Percentiles rank a stretch among this genome's conserved stretches.
phyloP scores from a whole-genome alignment of 2,113 vertebrate species.

The Macrotis lagotis region DNA sequence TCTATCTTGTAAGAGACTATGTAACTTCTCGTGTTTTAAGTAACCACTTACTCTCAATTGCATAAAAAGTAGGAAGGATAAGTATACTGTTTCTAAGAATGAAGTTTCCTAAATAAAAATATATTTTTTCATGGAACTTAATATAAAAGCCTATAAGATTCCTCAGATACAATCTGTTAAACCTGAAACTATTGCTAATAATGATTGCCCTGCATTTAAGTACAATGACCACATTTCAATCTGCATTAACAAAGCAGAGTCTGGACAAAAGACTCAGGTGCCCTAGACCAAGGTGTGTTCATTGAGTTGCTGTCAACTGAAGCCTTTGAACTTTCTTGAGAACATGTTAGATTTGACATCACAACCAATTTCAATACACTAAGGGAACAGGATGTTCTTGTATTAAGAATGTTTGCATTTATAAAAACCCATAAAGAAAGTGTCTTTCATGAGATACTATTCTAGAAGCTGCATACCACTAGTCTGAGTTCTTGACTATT shows the following conservation, averaged over 20 bases:
- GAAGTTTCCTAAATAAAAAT: constrained; percentile 71
- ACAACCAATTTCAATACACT: not conserved
- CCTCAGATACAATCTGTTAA: not conserved
- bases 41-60: constrained; percentile 60
- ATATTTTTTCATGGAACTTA: constrained; percentile 62
- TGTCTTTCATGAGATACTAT: not conserved
- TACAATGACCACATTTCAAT: not conserved
- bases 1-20: constrained; percentile 58
- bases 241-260: not conserved
- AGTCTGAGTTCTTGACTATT: not conserved
- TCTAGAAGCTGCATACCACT: not conserved
- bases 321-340: not conserved
- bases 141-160: not conserved
- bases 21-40: constrained; percentile 62
- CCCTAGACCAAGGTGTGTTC: not conserved
- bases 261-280: not conserved
- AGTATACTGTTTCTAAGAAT: constrained; percentile 57
- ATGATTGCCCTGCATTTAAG: not conserved
- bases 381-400: not conserved
- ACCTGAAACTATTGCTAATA: not conserved
- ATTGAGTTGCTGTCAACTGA: not conserved
- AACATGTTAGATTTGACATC: not conserved
- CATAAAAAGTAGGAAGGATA: constrained; percentile 65
- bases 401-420: not conserved
- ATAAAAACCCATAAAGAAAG: not conserved